Evolutionary conservation across 2,797 vertebrate species (phyloP), one percentile per base, ranked within the genome.

Genomic region (Cygnus olor): DNA sequence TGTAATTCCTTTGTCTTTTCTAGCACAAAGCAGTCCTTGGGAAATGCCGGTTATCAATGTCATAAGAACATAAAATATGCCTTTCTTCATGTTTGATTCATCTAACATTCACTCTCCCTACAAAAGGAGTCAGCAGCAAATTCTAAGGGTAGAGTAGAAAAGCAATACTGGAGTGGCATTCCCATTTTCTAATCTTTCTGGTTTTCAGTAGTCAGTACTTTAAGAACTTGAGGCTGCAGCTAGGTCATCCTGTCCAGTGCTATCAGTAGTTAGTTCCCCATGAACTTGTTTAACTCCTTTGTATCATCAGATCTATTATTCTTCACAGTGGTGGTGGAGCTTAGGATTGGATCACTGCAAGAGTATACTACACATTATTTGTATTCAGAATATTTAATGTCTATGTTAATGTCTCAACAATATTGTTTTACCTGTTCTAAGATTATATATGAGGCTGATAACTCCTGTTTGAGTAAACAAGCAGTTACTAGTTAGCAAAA

Each of bases 351-450:
- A 81, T 86, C 16, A 30, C 27, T 90, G 53, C 32, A 58, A 65
- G 40, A 76, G 4, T 47, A 73, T 11, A 14, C 21, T 45, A 18
- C 76, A 47, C 9, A 11, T 70, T 93, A 80, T 95, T 94, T 94
- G 61, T 71, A 71, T 42, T 91, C 32, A 93, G 94, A 94, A 94
- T 80, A 94, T 87, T 91, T 85, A n/a, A 78, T 54, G 40, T 61
- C 80, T 95, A 25, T 5, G 4, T 51, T 25, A 51, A 51, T 25
- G 24, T 32, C 40, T 73, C 53, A 86, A 85, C n/a, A 68, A 68
- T 74, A 77, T 30, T 73, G 32, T 14, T 86, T 86, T 77, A 70
- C 64, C 76, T 77, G 25, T 73, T 88, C 73, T 71, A 57, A 47
- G 30, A 53, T 49, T 91, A 85, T 80, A 45, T 63, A 70, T 44